Evolutionary conservation across 1,140 invertebrate species (phyloP), one percentile per base, ranked within the genome.

Genomic region (Lysiphlebus fabarum): DNA sequence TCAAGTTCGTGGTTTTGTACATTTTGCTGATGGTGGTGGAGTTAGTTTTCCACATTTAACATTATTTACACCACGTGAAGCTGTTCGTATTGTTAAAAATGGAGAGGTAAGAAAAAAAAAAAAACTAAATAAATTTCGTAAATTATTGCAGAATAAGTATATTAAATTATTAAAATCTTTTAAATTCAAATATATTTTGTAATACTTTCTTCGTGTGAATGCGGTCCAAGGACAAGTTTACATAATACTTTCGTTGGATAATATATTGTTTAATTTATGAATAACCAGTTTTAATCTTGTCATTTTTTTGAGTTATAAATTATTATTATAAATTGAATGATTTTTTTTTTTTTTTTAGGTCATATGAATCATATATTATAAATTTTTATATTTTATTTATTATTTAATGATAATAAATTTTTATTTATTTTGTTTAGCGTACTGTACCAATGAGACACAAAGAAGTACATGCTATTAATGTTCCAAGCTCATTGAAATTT

Each of bases 361-460:
- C 17, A 47, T 6, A 12, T n/a, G n/a, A n/a, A 47, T 14, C 11
- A 6, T 14, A 11, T 6, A 42, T 3, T 10, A 33, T 4, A 56
- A n/a, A n/a, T n/a, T n/a, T n/a, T n/a, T 7, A 9, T 45, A n/a
- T 9, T 45, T 14, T n/a, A 45, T 14, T 45, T 12, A 45, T 53
- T 53, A 1, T 42, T 42, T 41, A 12, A 11, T 7, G 2, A 6
- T 9, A 6, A 7, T n/a, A n/a, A n/a, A n/a, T 49, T 34, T 10
- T 17, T 34, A 6, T 10, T 49, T 26, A 38, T 34, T 53, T n/a
- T 53, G 5, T 53, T 14, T 73, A 92, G 89, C 85, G 87, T 75
- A 91, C 90, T 2, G 76, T 93, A 44, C 91, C 91, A 34, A 87
- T 93, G 83, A 81, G 91, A 62, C 91, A 93, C 74, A 93, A 93